Percentiles rank a stretch among this genome's conserved stretches.
Conservation (phyloP, 2,888 invertebrate genomes). For the Flexamia atlantica region DNA sequence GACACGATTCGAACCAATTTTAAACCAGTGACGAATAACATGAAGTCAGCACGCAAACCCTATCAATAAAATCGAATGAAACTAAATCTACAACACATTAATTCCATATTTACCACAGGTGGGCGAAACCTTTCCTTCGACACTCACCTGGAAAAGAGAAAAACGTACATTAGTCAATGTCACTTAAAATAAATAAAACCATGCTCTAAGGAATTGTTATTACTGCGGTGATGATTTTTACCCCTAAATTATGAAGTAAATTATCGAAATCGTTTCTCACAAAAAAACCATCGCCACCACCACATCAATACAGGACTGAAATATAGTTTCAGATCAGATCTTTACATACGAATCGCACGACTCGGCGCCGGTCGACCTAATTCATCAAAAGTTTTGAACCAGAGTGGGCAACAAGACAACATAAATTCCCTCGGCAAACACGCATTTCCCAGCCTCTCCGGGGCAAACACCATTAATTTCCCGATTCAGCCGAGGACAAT, state of each 20-base stretch:
- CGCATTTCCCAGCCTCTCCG: conserved; percentile 13
- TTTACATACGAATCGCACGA: background rate
- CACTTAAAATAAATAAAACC: too few species aligned
- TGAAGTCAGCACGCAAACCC: too few species aligned
- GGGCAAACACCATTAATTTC: conserved; percentile 1
- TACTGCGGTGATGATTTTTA: too few species aligned
- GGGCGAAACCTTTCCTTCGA: background rate
- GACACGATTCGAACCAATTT: too few species aligned
- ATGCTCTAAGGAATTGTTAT: too few species aligned
- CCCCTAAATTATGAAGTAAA: too few species aligned
- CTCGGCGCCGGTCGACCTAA: background rate
- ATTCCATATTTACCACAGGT: background rate
- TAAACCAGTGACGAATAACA: too few species aligned
- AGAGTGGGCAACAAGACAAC: conserved; percentile 18
- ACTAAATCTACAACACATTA: too few species aligned
- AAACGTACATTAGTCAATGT: background rate
- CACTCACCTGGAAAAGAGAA: background rate
- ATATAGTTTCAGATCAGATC: background rate
- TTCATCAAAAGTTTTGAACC: background rate
- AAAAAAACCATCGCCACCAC: background rate
- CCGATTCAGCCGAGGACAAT: conserved; percentile 16
- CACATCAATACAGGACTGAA: background rate
- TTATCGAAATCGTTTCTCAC: too few species aligned
- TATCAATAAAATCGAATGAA: too few species aligned
- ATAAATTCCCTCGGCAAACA: conserved; percentile 27